A percentile compares a stretch with the other conserved stretches of the same genome.
phyloP scores from a whole-genome alignment of 2,888 invertebrate genomes.

The Rosalia funebris region DNA sequence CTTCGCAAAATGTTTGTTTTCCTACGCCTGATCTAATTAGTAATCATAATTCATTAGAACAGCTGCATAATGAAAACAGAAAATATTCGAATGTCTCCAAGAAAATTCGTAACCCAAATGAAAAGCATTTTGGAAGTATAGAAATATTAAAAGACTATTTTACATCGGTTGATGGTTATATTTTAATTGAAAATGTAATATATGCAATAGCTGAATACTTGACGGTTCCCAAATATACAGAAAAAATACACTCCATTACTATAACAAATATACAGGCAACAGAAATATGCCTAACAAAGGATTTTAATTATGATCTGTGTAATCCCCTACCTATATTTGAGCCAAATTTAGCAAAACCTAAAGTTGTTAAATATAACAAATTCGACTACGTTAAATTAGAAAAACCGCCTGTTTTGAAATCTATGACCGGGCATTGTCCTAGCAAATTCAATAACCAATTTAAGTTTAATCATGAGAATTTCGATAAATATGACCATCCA shows the following conservation, averaged over 20 bases:
- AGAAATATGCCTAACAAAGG: conserved; percentile 45
- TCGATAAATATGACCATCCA: conserved; percentile 35
- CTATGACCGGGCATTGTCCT: conserved; percentile 47
- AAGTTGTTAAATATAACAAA: conserved; percentile 25
- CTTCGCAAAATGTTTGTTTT: conserved; percentile 54
- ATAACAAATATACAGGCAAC: conserved; percentile 52
- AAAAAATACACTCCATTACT: conserved; percentile 37
- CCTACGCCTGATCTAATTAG: conserved; percentile 70
- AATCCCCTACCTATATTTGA: conserved; percentile 42
- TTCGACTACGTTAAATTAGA: conserved; percentile 41
- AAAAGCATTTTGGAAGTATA: conserved; percentile 33
- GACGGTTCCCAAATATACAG: conserved; percentile 30
- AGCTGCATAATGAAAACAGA: conserved; percentile 45
- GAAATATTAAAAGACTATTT: conserved; percentile 31
- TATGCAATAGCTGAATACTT: conserved; percentile 26
- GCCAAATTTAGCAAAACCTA: conserved; percentile 38
- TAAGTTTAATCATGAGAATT: conserved; percentile 31
- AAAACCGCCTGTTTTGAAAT: conserved; percentile 54
- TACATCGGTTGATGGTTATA: conserved; percentile 27
- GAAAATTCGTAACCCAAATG: conserved; percentile 9
- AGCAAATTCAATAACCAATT: not conserved
- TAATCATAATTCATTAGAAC: conserved; percentile 67
- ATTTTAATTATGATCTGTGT: conserved; percentile 40
- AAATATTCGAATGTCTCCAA: not conserved
- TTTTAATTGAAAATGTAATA: conserved; percentile 17